Conservation (phyloP, 2,113 vertebrate species). For the Tachysurus vachellii region DNA sequence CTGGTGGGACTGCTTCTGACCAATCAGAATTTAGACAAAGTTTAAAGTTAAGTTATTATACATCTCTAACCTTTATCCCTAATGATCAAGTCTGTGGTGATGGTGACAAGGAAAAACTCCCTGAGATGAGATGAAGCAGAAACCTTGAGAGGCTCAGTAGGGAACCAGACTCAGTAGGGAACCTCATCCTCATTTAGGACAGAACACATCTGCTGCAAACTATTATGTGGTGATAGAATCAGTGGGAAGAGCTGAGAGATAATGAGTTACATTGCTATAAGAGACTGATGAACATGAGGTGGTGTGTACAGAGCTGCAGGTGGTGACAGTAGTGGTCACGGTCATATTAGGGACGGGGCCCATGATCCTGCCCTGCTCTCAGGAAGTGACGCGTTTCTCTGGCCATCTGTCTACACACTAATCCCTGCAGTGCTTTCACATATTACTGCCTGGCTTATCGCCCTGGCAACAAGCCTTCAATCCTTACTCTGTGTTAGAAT, state of each 20-base stretch:
- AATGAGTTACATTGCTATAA: neutral
- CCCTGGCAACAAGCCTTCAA: slow-evolving; percentile 77
- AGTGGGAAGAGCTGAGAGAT: neutral
- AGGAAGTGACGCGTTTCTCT: slow-evolving; percentile 71
- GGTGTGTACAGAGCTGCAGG: slow-evolving; percentile 35
- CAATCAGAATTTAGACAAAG: too few relatives aligned
- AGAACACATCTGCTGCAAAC: neutral
- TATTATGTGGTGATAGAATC: neutral
- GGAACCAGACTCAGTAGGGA: too few relatives aligned
- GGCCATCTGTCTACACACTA: slow-evolving; percentile 79
- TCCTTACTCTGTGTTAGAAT: slow-evolving; percentile 65
- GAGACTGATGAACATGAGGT: slow-evolving; percentile 18
- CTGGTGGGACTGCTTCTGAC: too few relatives aligned
- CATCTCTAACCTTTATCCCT: too few relatives aligned
- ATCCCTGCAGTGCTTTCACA: slow-evolving; percentile 77
- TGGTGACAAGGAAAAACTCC: too few relatives aligned
- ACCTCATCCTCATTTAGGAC: too few relatives aligned
- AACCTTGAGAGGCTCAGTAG: too few relatives aligned
- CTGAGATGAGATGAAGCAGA: too few relatives aligned
- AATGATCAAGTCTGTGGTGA: too few relatives aligned
- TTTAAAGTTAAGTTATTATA: too few relatives aligned
- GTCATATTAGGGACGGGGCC: slow-evolving; percentile 37
- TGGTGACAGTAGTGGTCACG: slow-evolving; percentile 50
- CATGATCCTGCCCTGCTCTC: slow-evolving; percentile 55
- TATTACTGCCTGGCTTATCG: slow-evolving; percentile 78